Conservation (phyloP, 2,888 invertebrate species). For the Epiperipatus broadwayi region DNA sequence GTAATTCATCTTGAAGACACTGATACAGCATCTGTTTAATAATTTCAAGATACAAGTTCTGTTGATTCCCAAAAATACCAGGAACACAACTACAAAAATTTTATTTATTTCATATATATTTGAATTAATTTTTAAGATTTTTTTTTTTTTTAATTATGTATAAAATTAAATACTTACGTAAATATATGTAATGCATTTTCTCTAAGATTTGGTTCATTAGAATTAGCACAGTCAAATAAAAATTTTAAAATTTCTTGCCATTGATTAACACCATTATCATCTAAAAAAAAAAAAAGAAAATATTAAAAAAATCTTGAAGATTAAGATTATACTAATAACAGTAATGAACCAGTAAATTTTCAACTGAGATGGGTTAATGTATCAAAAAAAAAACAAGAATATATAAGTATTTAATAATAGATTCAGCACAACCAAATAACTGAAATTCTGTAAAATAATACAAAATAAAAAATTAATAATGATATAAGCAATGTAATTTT, state of each 20-base stretch:
- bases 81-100: conserved; percentile 54
- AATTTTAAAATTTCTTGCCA: conserved; percentile 89
- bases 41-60: conserved; percentile 66
- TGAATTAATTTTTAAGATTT: background rate
- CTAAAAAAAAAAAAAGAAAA: conserved; percentile 28
- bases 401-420: too few relatives aligned
- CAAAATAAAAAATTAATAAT: too few relatives aligned
- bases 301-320: background rate
- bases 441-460: too few relatives aligned
- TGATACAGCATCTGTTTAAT: conserved; percentile 87
- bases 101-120: background rate
- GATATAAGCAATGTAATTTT: too few relatives aligned
- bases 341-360: too few relatives aligned
- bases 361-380: too few relatives aligned
- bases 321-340: too few relatives aligned
- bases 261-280: conserved; percentile 82
- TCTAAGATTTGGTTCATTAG: conserved; percentile 58
- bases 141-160: background rate
- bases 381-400: too few relatives aligned
- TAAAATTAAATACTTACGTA: conserved; percentile 39
- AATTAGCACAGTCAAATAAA: conserved; percentile 79
- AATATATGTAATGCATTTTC: conserved; percentile 88
- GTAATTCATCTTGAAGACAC: conserved; percentile 49
- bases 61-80: conserved; percentile 88
- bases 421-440: too few relatives aligned